phyloP scores from a whole-genome alignment of 23 tunicate genomes.

The Ascidia mentula region DNA sequence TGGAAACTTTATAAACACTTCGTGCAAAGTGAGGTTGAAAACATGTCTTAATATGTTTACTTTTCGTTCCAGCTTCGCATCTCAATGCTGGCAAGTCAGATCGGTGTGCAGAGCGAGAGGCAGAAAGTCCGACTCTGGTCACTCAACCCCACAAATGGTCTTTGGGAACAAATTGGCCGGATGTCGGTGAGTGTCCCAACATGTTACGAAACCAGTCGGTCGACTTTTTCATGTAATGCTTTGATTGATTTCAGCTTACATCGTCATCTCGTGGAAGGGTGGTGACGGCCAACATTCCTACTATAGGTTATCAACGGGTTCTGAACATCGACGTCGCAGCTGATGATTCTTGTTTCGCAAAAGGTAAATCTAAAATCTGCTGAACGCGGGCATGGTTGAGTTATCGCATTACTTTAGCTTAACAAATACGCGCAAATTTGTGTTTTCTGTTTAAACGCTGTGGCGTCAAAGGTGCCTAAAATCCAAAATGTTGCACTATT shows the following conservation, averaged over 20 bases:
- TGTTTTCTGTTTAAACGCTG: no score
- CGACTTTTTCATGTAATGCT: no score
- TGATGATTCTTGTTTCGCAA: conserved; percentile 46
- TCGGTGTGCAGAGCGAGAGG: conserved; percentile 18
- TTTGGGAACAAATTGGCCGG: conserved; percentile 58
- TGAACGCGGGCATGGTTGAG: no score
- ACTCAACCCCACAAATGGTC: conserved; percentile 46
- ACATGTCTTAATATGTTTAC: background rate
- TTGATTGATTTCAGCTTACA: background rate
- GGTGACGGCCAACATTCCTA: conserved; percentile 27
- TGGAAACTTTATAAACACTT: no score
- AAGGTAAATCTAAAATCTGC: conserved; percentile 32
- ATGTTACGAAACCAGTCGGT: no score
- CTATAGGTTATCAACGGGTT: conserved; percentile 23
- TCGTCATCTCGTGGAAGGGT: conserved; percentile 15
- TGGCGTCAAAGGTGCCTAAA: no score
- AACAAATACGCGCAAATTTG: no score
- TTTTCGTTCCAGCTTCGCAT: conserved; percentile 35
- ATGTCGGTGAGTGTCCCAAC: conserved; percentile 40
- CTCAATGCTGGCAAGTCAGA: conserved; percentile 15
- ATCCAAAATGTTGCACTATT: no score
- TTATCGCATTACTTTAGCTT: no score
- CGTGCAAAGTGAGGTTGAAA: background rate
- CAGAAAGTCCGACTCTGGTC: conserved; percentile 52
- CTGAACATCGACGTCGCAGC: conserved; percentile 62